phyloP scores from a whole-genome alignment of 1,140 invertebrate genomes.

The Zeugodacus cucurbitae region DNA sequence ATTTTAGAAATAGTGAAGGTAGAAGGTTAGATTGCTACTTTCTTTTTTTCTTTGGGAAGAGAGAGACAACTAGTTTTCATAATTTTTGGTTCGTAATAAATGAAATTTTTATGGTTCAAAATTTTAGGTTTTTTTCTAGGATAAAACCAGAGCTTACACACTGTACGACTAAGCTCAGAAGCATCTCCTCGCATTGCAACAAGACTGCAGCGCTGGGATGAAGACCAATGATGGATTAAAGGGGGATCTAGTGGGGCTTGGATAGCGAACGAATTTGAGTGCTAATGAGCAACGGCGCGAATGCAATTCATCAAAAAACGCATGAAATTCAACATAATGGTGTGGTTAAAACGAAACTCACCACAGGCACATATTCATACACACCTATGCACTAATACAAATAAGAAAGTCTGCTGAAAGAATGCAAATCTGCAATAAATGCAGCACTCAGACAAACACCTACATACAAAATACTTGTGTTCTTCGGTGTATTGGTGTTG shows the following conservation, averaged over 20 bases:
- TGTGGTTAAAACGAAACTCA: neutral
- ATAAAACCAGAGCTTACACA: neutral
- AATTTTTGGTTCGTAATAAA: no score
- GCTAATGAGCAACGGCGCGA: neutral
- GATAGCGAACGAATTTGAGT: neutral
- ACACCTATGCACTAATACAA: no score
- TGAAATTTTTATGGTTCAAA: no score
- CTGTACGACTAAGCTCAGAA: neutral
- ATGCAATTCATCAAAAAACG: slow-evolving; percentile 7
- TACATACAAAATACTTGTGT: neutral
- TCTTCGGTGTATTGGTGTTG: neutral
- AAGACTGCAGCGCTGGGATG: neutral
- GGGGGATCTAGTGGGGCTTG: neutral
- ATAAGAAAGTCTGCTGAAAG: neutral
- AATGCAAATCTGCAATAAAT: neutral
- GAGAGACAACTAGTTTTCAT: no score
- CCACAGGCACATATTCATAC: neutral
- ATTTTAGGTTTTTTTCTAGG: no score
- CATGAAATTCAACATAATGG: neutral
- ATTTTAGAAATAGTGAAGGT: no score
- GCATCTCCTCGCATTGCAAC: neutral
- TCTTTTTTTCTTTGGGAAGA: no score
- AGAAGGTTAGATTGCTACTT: no score
- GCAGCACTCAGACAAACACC: neutral
- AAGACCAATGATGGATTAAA: neutral